Conservation (phyloP, 2,113 vertebrate genomes). For the Xiphophorus hellerii region DNA sequence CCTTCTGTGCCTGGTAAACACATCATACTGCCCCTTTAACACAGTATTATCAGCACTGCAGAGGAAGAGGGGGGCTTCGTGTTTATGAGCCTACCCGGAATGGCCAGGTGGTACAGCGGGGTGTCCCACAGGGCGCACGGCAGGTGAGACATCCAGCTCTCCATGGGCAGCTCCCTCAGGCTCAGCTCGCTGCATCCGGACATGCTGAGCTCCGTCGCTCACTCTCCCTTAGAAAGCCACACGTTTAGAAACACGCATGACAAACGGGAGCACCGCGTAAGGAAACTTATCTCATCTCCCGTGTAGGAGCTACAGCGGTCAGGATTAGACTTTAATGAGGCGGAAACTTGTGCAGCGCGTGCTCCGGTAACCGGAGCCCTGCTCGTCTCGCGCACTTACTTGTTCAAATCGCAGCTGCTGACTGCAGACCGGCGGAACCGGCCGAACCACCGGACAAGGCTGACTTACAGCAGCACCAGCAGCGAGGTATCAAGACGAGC, state of each 20-base stretch:
- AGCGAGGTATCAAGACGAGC: not conserved
- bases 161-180: slow-evolving; percentile 71
- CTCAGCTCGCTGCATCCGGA: slow-evolving; percentile 39
- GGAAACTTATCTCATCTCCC: too few relatives aligned
- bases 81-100: slow-evolving; percentile 83
- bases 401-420: slow-evolving; percentile 27
- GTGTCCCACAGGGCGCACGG: slow-evolving; percentile 84
- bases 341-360: not conserved
- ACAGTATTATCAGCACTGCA: not conserved
- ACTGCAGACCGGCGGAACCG: slow-evolving; percentile 18
- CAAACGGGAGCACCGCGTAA: not conserved
- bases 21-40: not conserved
- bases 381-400: slow-evolving; percentile 28
- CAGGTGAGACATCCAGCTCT: slow-evolving; percentile 88
- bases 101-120: slow-evolving; percentile 86
- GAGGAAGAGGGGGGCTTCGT: not conserved
- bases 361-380: not conserved
- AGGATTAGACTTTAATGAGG: not conserved
- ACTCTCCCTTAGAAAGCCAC: not conserved
- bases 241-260: not conserved
- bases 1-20: too few relatives aligned
- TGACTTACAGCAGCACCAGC: not conserved
- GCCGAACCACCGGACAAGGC: not conserved
- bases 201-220: slow-evolving; percentile 46
- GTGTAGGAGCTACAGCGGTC: not conserved